Conservation (phyloP, 1,140 invertebrate genomes). For the Pectinophora gossypiella region DNA sequence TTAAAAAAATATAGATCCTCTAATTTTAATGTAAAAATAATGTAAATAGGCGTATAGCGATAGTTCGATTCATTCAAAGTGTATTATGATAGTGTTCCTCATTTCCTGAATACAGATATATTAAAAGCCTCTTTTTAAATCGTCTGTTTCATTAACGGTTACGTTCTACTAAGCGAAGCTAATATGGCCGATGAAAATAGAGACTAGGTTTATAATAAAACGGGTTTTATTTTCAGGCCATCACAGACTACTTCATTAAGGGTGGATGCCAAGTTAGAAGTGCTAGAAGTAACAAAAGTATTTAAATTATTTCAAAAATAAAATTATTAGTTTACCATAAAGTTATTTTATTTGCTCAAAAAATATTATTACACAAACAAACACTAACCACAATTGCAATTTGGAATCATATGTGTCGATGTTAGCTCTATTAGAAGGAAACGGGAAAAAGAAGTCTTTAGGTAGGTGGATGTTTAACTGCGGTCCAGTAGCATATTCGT, state of each 20-base stretch:
- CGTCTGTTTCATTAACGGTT: constrained; percentile 25
- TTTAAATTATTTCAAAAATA: constrained; percentile 73
- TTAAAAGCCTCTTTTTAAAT: constrained; percentile 32
- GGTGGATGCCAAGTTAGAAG: constrained; percentile 62
- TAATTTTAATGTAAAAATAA: constrained; percentile 23
- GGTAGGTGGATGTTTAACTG: constrained; percentile 45
- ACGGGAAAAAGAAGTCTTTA: constrained; percentile 52
- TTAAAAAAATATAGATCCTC: background rate
- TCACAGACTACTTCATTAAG: constrained; percentile 42
- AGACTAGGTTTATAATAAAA: too few species aligned
- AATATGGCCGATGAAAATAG: too few species aligned
- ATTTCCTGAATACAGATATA: constrained; percentile 26
- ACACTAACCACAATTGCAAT: constrained; percentile 1
- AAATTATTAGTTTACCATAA: constrained; percentile 49
- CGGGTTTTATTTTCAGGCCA: constrained; percentile 61
- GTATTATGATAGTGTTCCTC: constrained; percentile 28
- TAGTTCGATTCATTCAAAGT: constrained; percentile 23
- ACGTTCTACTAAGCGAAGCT: too few species aligned
- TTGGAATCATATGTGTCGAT: background rate
- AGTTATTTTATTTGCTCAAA: constrained; percentile 43
- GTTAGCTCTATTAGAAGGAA: constrained; percentile 25
- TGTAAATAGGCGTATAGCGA: constrained; percentile 37
- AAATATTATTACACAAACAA: constrained; percentile 7
- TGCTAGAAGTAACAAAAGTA: constrained; percentile 67
- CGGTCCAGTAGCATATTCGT: constrained; percentile 37